These are phyloP conservation scores for Polydrusus tereticollis DNA, from an alignment of 2,888 invertebrate genomes.

Conservation along the genomic window DNA sequence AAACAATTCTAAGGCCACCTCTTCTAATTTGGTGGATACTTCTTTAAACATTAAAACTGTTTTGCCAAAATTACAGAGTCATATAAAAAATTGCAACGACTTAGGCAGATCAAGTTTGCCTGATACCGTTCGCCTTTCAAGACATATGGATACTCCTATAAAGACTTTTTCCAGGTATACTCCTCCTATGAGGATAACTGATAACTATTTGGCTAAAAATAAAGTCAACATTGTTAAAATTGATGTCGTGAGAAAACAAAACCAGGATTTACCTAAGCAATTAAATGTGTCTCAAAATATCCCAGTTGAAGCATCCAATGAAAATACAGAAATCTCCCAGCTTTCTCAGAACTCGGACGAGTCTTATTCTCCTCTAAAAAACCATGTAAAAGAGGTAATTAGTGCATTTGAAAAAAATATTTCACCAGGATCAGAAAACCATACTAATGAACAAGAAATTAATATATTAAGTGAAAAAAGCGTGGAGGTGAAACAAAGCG, in stretches of 20 bases:
- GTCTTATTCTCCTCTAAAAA: not conserved
- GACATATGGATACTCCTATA: conserved; percentile 19
- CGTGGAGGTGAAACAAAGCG: not conserved
- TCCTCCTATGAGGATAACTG: conserved; percentile 15
- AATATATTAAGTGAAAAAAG: not conserved
- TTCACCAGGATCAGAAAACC: not conserved
- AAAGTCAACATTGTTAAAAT: conserved; percentile 25
- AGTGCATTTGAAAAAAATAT: conserved; percentile 8
- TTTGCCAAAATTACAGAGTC: conserved; percentile 16
- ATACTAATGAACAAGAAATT: not conserved
- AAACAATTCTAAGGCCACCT: not conserved
- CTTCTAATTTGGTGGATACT: not conserved
- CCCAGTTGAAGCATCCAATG: not conserved
- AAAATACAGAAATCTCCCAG: not conserved
- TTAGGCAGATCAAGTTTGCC: conserved; percentile 15
- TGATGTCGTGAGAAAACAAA: conserved; percentile 3
- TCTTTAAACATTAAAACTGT: not conserved
- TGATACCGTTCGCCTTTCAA: conserved; percentile 24
- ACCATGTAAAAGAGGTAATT: conserved; percentile 9
- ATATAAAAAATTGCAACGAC: conserved; percentile 15
- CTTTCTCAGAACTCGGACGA: not conserved
- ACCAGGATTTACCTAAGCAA: not conserved
- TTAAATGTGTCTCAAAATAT: not conserved
- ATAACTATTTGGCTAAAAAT: conserved; percentile 16
- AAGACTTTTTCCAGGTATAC: conserved; percentile 1